A percentile compares a stretch with the other conserved stretches of the same genome.
Evolutionary conservation across 2,797 vertebrate species (phyloP).

Genomic region (Macrochelys suwanniensis): DNA sequence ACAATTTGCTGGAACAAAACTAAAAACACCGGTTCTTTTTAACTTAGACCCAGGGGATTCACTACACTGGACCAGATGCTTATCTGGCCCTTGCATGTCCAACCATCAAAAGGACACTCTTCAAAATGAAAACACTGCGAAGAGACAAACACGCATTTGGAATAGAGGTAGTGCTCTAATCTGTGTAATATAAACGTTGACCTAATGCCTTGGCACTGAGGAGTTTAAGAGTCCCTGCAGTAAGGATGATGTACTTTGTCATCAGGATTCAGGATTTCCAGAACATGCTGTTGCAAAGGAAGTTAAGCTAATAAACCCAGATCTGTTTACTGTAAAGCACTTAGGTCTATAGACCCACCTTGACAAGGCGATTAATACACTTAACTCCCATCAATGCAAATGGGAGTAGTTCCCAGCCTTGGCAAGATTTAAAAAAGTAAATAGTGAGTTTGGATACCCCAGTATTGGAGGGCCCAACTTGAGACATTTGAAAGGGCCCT

Average conservation of each 20-base stretch:
- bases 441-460: rapidly evolving
- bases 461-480: not conserved
- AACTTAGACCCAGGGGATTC: not conserved
- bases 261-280: not conserved
- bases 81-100: not conserved
- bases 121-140: not conserved
- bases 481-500: not conserved
- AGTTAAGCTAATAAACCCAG: not conserved
- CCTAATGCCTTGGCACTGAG: not conserved
- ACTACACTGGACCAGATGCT: not conserved
- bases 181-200: not conserved
- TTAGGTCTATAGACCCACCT: not conserved
- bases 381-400: not conserved
- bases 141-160: not conserved
- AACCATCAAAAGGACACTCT: not conserved
- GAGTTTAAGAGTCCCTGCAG: not conserved
- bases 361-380: not conserved
- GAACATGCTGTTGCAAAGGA: not conserved
- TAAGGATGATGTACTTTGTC: not conserved
- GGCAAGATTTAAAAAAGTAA: not conserved
- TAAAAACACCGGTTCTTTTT: not conserved
- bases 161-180: too few species aligned
- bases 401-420: not conserved
- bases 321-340: not conserved
- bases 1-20: not conserved